Conservation (phyloP, 2,113 vertebrate species). For the Otus sunia region DNA sequence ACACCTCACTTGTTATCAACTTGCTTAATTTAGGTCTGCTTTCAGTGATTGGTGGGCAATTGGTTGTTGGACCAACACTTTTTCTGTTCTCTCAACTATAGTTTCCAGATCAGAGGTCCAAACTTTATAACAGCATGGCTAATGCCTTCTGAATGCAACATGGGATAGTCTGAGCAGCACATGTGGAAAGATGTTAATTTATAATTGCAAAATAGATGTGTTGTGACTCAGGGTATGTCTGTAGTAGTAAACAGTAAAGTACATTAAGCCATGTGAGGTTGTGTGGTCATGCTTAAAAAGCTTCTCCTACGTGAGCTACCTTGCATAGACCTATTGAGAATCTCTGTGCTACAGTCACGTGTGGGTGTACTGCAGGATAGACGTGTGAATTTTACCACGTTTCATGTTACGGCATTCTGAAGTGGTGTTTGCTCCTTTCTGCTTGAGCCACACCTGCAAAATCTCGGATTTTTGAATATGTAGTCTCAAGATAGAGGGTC, state of each 20-base stretch:
- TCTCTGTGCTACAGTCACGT: not conserved
- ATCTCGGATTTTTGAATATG: not conserved
- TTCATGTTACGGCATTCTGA: not conserved
- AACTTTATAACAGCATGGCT: not conserved
- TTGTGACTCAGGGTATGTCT: not conserved
- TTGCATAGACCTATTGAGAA: not conserved
- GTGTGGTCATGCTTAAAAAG: not conserved
- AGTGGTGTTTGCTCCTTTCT: not conserved
- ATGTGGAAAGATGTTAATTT: not conserved
- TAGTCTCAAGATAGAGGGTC: not conserved
- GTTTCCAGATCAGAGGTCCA: not conserved
- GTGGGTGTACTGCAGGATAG: not conserved
- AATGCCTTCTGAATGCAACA: not conserved
- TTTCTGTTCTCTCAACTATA: not conserved
- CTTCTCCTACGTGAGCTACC: not conserved
- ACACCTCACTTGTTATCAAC: not conserved
- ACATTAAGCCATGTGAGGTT: not conserved
- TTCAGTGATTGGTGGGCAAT: not conserved
- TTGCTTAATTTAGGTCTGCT: not conserved
- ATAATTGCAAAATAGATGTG: not conserved
- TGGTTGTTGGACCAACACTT: not conserved
- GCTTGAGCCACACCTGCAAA: not conserved
- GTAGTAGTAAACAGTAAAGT: not conserved
- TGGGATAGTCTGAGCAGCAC: not conserved
- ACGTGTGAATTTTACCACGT: not conserved